Percentiles rank a stretch among this genome's conserved stretches.
Conservation (phyloP, 1,140 invertebrate species). For the Lepidotrigona ventralis region DNA sequence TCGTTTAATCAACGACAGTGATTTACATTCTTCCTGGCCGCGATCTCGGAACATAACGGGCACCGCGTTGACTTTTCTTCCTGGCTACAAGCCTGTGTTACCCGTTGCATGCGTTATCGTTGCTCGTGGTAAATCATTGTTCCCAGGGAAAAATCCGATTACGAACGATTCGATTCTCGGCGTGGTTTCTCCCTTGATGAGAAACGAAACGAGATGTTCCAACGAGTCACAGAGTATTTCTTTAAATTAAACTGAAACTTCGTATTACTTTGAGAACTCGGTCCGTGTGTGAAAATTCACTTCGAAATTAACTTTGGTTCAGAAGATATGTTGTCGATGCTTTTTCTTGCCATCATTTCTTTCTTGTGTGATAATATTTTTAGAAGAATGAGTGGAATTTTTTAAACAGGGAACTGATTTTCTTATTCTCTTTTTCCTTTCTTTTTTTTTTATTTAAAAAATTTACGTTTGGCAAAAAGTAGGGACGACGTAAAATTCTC, state of each 20-base stretch:
- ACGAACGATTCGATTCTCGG: neutral
- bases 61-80: constrained; percentile 57
- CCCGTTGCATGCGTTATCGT: constrained; percentile 5
- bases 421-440: too few relatives aligned
- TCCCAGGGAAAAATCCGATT: constrained; percentile 27
- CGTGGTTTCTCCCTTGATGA: neutral
- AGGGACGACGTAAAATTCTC: too few relatives aligned
- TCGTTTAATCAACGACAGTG: constrained; percentile 73
- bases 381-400: too few relatives aligned
- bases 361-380: too few relatives aligned
- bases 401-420: too few relatives aligned
- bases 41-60: constrained; percentile 39
- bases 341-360: too few relatives aligned
- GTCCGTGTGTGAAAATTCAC: neutral
- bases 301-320: neutral
- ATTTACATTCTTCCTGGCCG: constrained; percentile 69
- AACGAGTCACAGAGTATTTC: neutral
- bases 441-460: too few relatives aligned
- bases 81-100: constrained; percentile 22
- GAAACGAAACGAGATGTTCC: neutral
- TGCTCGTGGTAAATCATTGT: constrained; percentile 34
- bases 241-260: neutral
- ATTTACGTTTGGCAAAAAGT: too few relatives aligned
- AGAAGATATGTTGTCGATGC: too few relatives aligned
- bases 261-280: neutral